Evolutionary conservation across 1,140 invertebrate genomes (phyloP), one percentile per base, ranked within the genome.

Genomic region (Camponotus floridanus): DNA sequence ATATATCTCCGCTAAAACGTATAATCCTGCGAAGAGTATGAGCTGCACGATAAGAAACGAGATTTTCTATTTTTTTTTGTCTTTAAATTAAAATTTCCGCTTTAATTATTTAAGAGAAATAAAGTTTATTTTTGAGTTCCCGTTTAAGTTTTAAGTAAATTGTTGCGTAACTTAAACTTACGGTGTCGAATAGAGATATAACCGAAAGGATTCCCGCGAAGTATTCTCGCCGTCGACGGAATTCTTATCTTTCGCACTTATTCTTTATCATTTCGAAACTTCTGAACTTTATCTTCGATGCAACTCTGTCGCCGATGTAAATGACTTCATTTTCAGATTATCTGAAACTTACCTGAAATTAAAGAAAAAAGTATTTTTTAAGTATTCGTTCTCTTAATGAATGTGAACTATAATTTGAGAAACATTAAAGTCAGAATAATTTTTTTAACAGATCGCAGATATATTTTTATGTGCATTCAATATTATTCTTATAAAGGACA

Each of bases 301-400:
- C 79, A 74, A 31, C 68, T 83, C 42, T 36, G 68, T 33, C 68
- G 39, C 79, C 39, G 21, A 74, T 83, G 68, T 62, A 83, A 83
- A 83, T 61, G 68, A 71, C 51, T 62, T 83, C 51, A n/a, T 83
- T 83, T 62, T 9, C 31, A 26, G 31, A 73, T 74, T 83, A 62
- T 74, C 68, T 73, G 39, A 26, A 61, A 83, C 79, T 83, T 83
- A 83, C 79, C 79, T 83, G 79, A 83, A 83, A 73, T 81, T 73
- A 31, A 61, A 83, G 39, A 61, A 83, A 74, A 73, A 51, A 73
- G 71, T 81, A 61, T 73, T 61, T 13, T 83, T 83, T 48, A 36
- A 13, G 48, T 13, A 61, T 36, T 26, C n/a, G 11, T 68, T 31
- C 68, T 18, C 51, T 26, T 45, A 59, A 81, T 61, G 42, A 80